These are phyloP conservation scores for Pipistrellus pipistrellus DNA, from an alignment of 2,797 vertebrate genomes.

Conservation along the genomic window DNA sequence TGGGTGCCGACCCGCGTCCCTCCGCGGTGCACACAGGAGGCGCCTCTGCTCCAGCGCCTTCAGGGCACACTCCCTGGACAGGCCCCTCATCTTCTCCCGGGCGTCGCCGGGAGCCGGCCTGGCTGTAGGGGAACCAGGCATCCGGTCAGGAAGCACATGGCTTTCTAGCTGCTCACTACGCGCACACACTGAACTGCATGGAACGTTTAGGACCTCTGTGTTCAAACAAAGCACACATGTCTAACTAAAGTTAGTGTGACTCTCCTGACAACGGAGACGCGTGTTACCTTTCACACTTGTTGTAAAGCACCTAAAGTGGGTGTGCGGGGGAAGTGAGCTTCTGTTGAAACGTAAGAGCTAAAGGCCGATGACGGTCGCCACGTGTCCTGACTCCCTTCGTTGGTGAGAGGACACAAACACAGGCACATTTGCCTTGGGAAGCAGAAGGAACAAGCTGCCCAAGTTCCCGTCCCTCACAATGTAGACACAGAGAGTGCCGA, in stretches of 20 bases:
- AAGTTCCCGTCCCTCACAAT: not conserved
- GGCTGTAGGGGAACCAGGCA: constrained; percentile 87
- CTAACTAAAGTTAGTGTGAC: not conserved
- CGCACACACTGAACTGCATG: not conserved
- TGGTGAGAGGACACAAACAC: not conserved
- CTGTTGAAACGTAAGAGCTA: not conserved
- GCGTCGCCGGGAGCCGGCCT: constrained; percentile 91
- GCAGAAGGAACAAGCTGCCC: not conserved
- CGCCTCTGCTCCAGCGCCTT: constrained; percentile 91
- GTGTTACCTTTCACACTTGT: not conserved
- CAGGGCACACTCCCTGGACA: constrained; percentile 94
- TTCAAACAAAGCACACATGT: constrained; percentile 5
- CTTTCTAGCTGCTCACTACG: constrained; percentile 24
- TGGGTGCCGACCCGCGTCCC: constrained; percentile 87
- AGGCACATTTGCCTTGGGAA: not conserved
- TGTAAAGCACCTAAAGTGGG: not conserved
- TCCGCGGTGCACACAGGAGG: constrained; percentile 88
- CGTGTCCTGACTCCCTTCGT: not conserved
- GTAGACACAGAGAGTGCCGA: not conserved
- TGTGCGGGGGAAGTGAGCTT: not conserved
- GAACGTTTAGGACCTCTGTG: not conserved
- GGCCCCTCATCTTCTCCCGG: constrained; percentile 91
- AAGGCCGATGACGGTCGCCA: not conserved
- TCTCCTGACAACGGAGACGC: not conserved
- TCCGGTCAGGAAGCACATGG: not conserved